Evolutionary conservation across 1,140 invertebrate genomes (phyloP).

Genomic region (Drosophila neocordata): DNA sequence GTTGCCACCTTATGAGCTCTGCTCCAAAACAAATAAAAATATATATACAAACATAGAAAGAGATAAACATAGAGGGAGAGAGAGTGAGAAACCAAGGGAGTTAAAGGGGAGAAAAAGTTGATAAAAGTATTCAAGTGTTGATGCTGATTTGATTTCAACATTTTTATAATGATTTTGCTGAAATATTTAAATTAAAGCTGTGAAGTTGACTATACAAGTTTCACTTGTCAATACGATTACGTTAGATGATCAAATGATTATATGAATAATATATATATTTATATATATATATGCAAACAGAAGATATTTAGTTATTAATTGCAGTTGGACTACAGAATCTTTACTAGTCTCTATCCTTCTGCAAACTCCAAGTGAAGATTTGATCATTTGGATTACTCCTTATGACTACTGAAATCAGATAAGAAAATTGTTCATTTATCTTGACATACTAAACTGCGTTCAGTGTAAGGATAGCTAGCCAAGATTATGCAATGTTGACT

Average conservation of each 20-base stretch:
- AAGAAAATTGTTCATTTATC: too few relatives aligned
- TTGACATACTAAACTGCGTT: not conserved
- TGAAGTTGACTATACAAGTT: not conserved
- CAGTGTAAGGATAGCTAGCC: conserved; percentile 16
- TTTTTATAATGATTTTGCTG: conserved; percentile 11
- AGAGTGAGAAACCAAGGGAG: not conserved
- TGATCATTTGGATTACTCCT: too few relatives aligned
- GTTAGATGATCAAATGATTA: not conserved
- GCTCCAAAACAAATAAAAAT: conserved; percentile 30
- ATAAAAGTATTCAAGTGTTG: conserved; percentile 1
- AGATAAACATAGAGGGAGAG: not conserved
- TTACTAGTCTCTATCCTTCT: too few relatives aligned
- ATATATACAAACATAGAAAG: not conserved
- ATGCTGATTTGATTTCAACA: conserved; percentile 12
- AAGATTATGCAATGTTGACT: conserved; percentile 54
- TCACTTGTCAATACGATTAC: conserved; percentile 3
- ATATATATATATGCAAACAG: too few relatives aligned
- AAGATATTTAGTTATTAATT: too few relatives aligned
- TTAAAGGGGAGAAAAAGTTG: not conserved
- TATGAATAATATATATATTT: not conserved
- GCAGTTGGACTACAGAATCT: too few relatives aligned
- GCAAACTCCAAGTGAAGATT: too few relatives aligned
- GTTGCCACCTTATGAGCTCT: conserved; percentile 13
- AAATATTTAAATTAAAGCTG: conserved; percentile 10
- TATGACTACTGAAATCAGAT: too few relatives aligned